phyloP scores from a whole-genome alignment of 2,797 vertebrate genomes.

The Otus scops region DNA sequence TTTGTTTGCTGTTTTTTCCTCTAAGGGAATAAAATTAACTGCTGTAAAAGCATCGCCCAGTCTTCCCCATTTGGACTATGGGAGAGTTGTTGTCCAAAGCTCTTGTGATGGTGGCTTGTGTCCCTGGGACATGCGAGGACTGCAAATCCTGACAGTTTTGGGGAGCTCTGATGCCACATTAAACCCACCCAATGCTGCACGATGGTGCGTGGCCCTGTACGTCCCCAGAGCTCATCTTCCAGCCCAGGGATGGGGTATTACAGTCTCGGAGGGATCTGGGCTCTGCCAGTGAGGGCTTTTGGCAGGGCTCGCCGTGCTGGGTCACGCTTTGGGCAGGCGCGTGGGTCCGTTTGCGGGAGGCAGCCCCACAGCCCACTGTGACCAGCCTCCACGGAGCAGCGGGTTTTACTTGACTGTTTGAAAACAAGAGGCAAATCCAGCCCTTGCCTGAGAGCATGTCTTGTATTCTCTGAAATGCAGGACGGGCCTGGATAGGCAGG shows the following conservation, averaged over 20 bases:
- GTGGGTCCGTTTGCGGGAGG: accelerated
- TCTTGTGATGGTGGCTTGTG: background rate
- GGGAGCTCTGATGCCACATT: background rate
- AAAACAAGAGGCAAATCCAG: background rate
- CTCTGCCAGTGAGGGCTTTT: background rate
- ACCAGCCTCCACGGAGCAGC: accelerated
- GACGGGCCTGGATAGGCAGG: background rate
- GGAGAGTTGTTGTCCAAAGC: background rate
- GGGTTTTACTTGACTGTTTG: background rate
- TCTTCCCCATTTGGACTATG: accelerated
- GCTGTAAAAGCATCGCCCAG: background rate
- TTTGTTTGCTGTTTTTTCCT: background rate
- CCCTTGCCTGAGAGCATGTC: background rate
- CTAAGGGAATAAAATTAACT: background rate
- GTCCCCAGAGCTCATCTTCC: accelerated
- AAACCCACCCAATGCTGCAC: accelerated
- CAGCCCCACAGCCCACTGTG: accelerated
- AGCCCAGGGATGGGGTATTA: background rate
- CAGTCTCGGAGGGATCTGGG: background rate
- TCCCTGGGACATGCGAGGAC: accelerated
- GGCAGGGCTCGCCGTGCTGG: accelerated
- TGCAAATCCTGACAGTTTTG: accelerated
- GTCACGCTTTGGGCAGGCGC: background rate
- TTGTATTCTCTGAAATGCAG: background rate
- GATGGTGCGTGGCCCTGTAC: accelerated